These are phyloP conservation scores for Endotricha flammealis DNA, from an alignment of 2,888 invertebrate species.

Conservation along the genomic window DNA sequence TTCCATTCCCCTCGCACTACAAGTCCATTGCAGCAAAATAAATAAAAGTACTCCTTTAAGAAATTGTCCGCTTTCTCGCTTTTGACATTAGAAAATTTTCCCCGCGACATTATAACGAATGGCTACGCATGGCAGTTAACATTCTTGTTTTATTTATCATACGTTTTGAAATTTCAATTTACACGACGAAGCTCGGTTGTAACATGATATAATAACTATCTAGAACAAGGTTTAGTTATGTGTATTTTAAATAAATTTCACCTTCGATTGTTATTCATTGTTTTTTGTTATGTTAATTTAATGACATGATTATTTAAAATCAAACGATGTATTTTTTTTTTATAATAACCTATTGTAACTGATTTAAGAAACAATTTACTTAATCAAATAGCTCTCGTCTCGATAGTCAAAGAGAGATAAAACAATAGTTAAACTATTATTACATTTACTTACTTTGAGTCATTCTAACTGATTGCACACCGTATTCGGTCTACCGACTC, in stretches of 20 bases:
- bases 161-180: constrained; percentile 2
- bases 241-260: not conserved
- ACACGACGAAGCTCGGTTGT: constrained; percentile 1
- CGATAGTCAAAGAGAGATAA: no score
- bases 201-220: not conserved
- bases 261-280: no score
- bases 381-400: no score
- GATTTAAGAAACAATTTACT: no score
- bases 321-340: no score
- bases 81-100: constrained; percentile 19
- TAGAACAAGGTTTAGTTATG: not conserved
- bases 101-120: constrained; percentile 16
- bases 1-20: constrained; percentile 60
- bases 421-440: no score
- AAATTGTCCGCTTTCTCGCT: constrained; percentile 28
- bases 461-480: no score
- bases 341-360: no score
- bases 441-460: no score
- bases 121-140: constrained; percentile 3
- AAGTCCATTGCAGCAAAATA: constrained; percentile 46
- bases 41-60: constrained; percentile 37
- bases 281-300: no score
- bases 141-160: constrained; percentile 7
- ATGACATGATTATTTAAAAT: no score
- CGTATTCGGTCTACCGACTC: no score